These are phyloP conservation scores for Heteromurus nitidus DNA, from an alignment of 2,888 invertebrate genomes.

Conservation along the genomic window DNA sequence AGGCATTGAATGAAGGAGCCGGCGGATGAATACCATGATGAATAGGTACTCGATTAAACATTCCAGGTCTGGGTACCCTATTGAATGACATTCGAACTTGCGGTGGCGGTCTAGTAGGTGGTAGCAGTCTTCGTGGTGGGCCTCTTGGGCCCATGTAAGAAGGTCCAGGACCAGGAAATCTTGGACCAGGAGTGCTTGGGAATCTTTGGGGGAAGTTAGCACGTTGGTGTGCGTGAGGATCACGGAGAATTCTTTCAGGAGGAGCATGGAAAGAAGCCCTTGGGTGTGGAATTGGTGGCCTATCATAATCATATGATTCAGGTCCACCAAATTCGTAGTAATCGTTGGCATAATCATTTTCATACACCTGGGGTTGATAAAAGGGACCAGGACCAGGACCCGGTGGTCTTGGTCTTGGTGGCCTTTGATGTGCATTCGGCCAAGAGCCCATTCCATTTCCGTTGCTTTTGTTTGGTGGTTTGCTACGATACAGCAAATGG, in stretches of 20 bases:
- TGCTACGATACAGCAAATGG: background rate
- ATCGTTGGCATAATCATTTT: background rate
- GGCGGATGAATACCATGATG: too few species aligned
- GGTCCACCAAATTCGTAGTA: background rate
- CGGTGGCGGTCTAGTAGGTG: conserved; percentile 5
- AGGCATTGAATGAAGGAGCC: too few species aligned
- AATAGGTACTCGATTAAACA: too few species aligned
- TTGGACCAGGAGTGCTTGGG: background rate
- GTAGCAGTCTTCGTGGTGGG: background rate
- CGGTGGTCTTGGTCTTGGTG: background rate
- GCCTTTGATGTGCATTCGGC: background rate
- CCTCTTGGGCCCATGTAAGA: conserved; percentile 14
- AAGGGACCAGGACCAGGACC: background rate
- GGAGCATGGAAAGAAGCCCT: conserved; percentile 10
- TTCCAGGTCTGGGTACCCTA: too few species aligned
- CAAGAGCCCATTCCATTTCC: background rate
- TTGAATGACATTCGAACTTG: too few species aligned
- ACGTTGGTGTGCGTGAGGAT: conserved; percentile 30
- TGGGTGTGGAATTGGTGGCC: background rate
- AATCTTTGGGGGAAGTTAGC: background rate
- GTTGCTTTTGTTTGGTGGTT: background rate
- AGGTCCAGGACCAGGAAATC: background rate
- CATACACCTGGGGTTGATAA: background rate
- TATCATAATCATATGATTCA: conserved; percentile 2
- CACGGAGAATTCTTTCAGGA: conserved; percentile 56